Conservation (phyloP, 1,140 invertebrate species). For the Zaprionus camerounensis region DNA sequence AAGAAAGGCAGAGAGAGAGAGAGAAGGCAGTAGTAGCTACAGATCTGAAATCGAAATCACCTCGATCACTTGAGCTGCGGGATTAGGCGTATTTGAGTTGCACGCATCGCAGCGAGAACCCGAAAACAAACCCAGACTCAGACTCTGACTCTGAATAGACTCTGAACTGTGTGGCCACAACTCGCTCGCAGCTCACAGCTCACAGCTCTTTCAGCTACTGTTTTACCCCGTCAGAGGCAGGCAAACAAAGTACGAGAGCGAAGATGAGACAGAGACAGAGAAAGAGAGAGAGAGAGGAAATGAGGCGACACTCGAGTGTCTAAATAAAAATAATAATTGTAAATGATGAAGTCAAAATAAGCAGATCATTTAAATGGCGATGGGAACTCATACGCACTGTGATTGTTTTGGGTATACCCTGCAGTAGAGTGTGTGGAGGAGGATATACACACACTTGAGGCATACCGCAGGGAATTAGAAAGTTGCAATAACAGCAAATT, state of each 20-base stretch:
- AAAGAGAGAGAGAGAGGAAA: not conserved
- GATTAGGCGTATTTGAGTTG: constrained; percentile 83
- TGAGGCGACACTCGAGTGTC: constrained; percentile 58
- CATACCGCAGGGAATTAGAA: not conserved
- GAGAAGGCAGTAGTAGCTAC: constrained; percentile 3
- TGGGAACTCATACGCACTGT: constrained; percentile 39
- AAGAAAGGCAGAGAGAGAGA: no score
- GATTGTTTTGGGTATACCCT: constrained; percentile 24
- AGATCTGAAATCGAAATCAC: constrained; percentile 77
- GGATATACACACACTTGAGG: not conserved
- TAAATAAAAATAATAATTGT: constrained; percentile 83
- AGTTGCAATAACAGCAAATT: not conserved
- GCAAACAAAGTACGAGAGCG: not conserved
- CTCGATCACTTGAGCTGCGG: constrained; percentile 83
- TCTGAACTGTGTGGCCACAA: constrained; percentile 38
- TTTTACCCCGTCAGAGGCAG: constrained; percentile 56
- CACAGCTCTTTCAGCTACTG: constrained; percentile 54
- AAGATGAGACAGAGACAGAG: constrained; percentile 6
- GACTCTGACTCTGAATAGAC: not conserved
- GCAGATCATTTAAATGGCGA: constrained; percentile 76
- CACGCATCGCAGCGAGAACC: constrained; percentile 67
- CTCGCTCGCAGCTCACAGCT: constrained; percentile 13
- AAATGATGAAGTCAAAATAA: constrained; percentile 82
- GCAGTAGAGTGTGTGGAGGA: not conserved
- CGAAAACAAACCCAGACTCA: constrained; percentile 33